Base-by-base conservation (phyloP, 1,140 invertebrate species). In the Vanessa atalanta region DNA sequence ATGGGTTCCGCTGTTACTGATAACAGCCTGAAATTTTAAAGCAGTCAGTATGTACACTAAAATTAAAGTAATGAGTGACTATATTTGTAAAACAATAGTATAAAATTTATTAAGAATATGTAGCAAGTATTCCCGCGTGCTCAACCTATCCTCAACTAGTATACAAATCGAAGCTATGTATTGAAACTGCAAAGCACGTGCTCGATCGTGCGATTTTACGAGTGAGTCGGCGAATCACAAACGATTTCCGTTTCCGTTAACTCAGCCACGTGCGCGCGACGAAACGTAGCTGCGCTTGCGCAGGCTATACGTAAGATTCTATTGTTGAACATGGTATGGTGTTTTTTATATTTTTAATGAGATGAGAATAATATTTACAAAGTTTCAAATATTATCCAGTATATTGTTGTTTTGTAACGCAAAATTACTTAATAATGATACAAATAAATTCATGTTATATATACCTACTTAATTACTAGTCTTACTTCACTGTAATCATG, bases 241-340 rank as follows among this genome's bases (percentile, higher is more conserved):
- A 86, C 85, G 81, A 84, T 80, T 84, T 89, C 88, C 88, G 88
- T 86, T 89, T 89, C 88, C 88, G 81, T 78, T 78, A 65, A 53
- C 72, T 8, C 48, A 73, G 76, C 79, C 83, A 87, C 85, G 85
- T 86, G 84, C 83, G 82, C 57, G 64, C 20, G 31, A 43, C 23
- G 57, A 61, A 61, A 61, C 57, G 20, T 13, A 61, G 31, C 57
- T 14, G 26, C 31, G 31, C 57, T 6, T 15, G 53, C 20, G 53
- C 53, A 57, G 16, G 37, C 16, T n/a, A 61, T 26, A 47, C 67
- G 67, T 70, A 37, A 47, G 67, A 70, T 61, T 61, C 26, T 13
- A 47, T 60, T 47, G 16, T 61, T 61, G 26, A 31, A 61, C 53
- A 13, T 16, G 26, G 53, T 57, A 23, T 11, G 4, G 12, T 23